Conservation (phyloP, 2,888 invertebrate genomes). For the Limnephilus marmoratus region DNA sequence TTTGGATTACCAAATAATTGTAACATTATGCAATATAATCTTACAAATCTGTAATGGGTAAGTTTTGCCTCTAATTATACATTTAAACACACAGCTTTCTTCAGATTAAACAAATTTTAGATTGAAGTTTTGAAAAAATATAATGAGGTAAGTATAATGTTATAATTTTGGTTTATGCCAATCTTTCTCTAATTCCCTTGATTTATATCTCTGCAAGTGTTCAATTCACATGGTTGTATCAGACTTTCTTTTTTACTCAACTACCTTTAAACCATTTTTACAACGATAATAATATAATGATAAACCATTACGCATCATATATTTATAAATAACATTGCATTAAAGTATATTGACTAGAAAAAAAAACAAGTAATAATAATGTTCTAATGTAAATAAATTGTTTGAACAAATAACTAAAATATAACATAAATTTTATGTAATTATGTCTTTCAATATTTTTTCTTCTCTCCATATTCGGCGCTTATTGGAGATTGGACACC, state of each 20-base stretch:
- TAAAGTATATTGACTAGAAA: constrained; percentile 21
- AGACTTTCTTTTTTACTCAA: constrained; percentile 29
- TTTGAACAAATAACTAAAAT: not conserved
- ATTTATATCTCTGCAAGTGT: not conserved
- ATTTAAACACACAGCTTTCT: not conserved
- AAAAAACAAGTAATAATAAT: not conserved
- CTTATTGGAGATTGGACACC: not conserved
- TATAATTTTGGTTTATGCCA: not conserved
- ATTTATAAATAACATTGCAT: constrained; percentile 4
- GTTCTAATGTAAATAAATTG: not conserved
- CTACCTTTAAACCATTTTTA: not conserved
- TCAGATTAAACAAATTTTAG: not conserved
- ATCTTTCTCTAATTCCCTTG: not conserved
- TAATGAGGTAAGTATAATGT: not conserved
- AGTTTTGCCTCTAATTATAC: not conserved
- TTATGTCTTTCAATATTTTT: no score
- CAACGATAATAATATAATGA: not conserved
- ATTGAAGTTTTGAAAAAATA: not conserved
- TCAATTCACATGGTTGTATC: not conserved
- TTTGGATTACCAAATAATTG: not conserved
- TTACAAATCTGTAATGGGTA: not conserved
- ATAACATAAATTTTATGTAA: not conserved
- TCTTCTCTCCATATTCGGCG: not conserved
- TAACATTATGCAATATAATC: not conserved
- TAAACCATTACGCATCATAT: not conserved